Evolutionary conservation across 2,888 invertebrate species (phyloP), one percentile per base, ranked within the genome.

Genomic region (Gortyna flavago): DNA sequence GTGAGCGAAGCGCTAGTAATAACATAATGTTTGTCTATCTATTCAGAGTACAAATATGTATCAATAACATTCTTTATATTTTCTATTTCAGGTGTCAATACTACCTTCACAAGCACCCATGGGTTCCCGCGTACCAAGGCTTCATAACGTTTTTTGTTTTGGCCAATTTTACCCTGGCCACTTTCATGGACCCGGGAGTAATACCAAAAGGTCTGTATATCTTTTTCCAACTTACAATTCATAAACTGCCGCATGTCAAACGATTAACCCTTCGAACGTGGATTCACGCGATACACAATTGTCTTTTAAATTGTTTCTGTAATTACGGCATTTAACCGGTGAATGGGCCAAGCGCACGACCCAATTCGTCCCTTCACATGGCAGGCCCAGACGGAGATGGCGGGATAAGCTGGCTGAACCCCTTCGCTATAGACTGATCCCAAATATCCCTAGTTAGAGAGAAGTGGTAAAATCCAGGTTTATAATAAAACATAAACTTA

Each of bases 131-230:
- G 91, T 98, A 98, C 94, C 99, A 99, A 97, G 99, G 98, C 90
- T 97, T 99, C 90, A 98, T 99, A 93, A 99, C 99, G 90, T 98
- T 99, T 97, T 99, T 99, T 97, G 99, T 99, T 92, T 97, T 99
- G 96, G 98, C 99, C 96, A 99, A 99, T 97, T 99, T 99, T 97
- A 99, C 99, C 90, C 97, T 99, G 97, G 99, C 99, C 90, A 99
- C 99, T 92, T 99, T 99, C 96, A 99, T 99, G 99, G 99, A 99
- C 97, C 99, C 99, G 93, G 99, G 99, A 92, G 98, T 99, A 87
- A 99, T 99, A 97, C 99, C 99, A 93, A 99, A 99, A 98, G 99
- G 99, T 99, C 96, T 91, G 89, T 82, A 41, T 65, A n/a, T 59
- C 38, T 38, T 71, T 38, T 54, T 21, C 4, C 4, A 41, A 59